Evolutionary conservation across 2,113 vertebrate species (phyloP).

Genomic region (Cyanoderma ruficeps): DNA sequence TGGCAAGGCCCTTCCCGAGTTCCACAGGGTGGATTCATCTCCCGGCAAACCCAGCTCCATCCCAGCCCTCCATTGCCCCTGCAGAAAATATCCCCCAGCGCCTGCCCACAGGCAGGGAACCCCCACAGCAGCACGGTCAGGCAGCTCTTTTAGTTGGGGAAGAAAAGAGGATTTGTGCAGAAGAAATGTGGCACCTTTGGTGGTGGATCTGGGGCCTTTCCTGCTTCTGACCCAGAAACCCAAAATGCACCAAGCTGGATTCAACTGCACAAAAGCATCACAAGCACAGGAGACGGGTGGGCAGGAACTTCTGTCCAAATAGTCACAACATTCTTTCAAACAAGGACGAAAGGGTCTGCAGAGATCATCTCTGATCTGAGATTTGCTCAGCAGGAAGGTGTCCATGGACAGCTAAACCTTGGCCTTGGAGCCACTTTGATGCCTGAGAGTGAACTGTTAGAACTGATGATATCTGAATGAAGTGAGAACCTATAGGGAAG

Average conservation of each 20-base stretch:
- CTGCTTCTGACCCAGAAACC: not conserved
- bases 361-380: not conserved
- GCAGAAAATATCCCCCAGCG: not conserved
- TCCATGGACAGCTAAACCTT: not conserved
- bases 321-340: not conserved
- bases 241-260: not conserved
- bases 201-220: not conserved
- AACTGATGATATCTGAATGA: not conserved
- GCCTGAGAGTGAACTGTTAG: not conserved
- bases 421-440: not conserved
- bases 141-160: not conserved
- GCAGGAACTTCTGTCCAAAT: not conserved
- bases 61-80: not conserved
- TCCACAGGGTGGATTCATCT: not conserved
- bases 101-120: not conserved
- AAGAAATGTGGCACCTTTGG: not conserved
- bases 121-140: not conserved
- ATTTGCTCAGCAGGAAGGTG: not conserved
- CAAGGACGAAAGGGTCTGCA: not conserved
- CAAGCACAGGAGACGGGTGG: not conserved
- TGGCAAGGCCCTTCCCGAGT: not conserved
- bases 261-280: not conserved
- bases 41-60: conserved; percentile 4
- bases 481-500: not conserved
- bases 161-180: not conserved